These are phyloP conservation scores for Nyctibius bracteatus DNA, from an alignment of 2,113 vertebrate species.

Conservation along the genomic window DNA sequence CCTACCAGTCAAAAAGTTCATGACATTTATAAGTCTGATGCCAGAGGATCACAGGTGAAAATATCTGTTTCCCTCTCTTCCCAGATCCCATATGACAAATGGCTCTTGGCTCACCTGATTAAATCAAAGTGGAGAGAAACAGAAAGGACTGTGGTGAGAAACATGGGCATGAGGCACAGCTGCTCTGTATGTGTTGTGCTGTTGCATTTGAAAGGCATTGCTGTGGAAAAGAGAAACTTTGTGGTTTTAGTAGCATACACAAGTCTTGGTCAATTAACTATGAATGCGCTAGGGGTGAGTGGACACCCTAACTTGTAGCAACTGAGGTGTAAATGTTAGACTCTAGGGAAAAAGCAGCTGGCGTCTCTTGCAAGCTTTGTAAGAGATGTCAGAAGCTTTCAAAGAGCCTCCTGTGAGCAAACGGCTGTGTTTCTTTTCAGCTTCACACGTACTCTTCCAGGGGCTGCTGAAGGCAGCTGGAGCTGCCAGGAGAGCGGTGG, in stretches of 20 bases:
- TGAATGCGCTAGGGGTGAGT: accelerated
- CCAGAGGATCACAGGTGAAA: not conserved
- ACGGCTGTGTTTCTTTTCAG: not conserved
- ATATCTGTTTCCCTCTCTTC: not conserved
- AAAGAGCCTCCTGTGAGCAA: not conserved
- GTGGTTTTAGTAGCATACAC: not conserved
- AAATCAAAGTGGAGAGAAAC: not conserved
- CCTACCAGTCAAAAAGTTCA: not conserved
- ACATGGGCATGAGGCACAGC: accelerated
- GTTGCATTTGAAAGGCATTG: not conserved
- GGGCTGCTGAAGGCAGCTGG: not conserved
- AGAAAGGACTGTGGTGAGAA: not conserved
- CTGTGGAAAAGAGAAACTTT: not conserved
- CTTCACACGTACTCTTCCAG: accelerated
- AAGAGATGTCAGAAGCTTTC: not conserved
- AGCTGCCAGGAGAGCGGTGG: not conserved
- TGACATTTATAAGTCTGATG: not conserved
- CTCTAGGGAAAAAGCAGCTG: not conserved
- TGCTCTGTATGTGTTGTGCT: not conserved
- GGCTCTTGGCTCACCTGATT: accelerated
- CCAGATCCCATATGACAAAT: not conserved
- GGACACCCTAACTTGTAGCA: not conserved
- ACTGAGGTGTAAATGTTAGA: not conserved
- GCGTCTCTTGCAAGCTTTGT: not conserved
- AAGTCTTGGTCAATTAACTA: not conserved